Conservation (phyloP, 1,140 invertebrate genomes). For the Daktulosphaira vitifoliae region DNA sequence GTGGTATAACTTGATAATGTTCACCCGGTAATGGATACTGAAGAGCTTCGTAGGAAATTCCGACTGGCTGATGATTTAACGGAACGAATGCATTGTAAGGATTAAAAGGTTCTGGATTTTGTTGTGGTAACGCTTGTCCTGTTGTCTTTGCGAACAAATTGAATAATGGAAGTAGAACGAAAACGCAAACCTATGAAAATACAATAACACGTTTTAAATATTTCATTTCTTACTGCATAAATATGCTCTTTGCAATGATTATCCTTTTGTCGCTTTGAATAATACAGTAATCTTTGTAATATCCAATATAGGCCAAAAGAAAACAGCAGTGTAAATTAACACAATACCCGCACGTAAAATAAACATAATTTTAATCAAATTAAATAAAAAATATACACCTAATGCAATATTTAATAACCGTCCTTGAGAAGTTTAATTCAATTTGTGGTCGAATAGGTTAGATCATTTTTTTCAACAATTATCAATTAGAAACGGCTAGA, state of each 20-base stretch:
- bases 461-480: neutral
- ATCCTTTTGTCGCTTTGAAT: too few relatives aligned
- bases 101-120: neutral
- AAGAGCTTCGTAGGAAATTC: slow-evolving; percentile 9
- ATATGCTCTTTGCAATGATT: too few relatives aligned
- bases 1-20: neutral
- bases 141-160: neutral
- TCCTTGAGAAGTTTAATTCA: slow-evolving; percentile 14
- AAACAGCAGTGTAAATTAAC: too few relatives aligned
- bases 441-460: slow-evolving; percentile 17
- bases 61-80: neutral
- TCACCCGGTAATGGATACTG: neutral
- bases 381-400: neutral
- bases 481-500: slow-evolving; percentile 10
- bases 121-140: neutral
- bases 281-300: too few relatives aligned
- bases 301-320: too few relatives aligned
- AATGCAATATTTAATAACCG: neutral
- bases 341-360: neutral
- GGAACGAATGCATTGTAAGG: too few relatives aligned
- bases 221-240: too few relatives aligned
- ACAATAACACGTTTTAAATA: neutral
- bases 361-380: neutral
- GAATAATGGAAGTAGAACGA: neutral
- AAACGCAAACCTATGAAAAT: neutral